These are phyloP conservation scores for Cerceris ruficornis DNA, from an alignment of 2,888 invertebrate genomes.

Conservation along the genomic window DNA sequence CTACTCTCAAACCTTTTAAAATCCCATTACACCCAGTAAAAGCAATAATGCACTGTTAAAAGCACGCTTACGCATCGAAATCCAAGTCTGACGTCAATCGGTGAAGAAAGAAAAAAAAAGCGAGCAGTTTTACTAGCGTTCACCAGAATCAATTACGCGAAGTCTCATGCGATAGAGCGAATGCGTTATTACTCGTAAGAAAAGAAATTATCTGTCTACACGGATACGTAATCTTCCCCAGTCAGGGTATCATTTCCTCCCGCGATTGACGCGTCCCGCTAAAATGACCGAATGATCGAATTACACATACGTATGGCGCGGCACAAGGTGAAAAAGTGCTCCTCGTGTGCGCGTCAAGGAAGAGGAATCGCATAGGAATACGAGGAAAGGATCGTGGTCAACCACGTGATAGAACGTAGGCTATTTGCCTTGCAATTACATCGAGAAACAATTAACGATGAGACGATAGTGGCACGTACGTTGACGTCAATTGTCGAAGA, in stretches of 20 bases:
- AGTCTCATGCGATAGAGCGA: slow-evolving; percentile 34
- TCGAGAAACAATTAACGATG: slow-evolving; percentile 71
- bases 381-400: background rate
- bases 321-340: background rate
- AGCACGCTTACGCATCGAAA: slow-evolving; percentile 21
- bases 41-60: slow-evolving; percentile 20
- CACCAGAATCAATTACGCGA: slow-evolving; percentile 44
- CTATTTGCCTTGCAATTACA: slow-evolving; percentile 72
- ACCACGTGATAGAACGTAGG: slow-evolving; percentile 57
- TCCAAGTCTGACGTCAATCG: slow-evolving; percentile 55
- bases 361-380: background rate
- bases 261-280: background rate
- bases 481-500: slow-evolving; percentile 79
- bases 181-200: slow-evolving; percentile 17
- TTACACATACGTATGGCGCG: too few relatives aligned
- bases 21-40: background rate
- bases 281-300: too few relatives aligned
- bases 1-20: too few relatives aligned
- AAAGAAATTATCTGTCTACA: slow-evolving; percentile 14
- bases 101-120: slow-evolving; percentile 32
- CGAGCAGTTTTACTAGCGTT: slow-evolving; percentile 31
- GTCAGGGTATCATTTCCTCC: background rate
- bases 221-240: background rate
- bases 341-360: background rate
- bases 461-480: slow-evolving; percentile 64